Base-by-base conservation (phyloP, 1,140 invertebrate genomes). In the Drosophila santomea region DNA sequence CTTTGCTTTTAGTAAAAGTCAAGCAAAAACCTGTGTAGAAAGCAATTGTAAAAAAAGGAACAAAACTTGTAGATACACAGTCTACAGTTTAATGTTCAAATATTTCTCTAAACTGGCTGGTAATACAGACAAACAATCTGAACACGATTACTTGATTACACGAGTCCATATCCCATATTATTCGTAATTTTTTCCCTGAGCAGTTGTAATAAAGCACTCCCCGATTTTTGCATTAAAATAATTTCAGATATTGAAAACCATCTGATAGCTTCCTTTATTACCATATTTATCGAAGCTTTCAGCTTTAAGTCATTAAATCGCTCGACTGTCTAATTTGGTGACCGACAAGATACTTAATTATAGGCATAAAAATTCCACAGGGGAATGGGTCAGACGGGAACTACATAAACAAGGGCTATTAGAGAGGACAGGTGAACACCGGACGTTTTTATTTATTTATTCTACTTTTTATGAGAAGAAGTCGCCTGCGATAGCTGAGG, bases 321-420 rank as follows among this genome's bases (percentile, higher is more conserved):
- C 32, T 0, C 14, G 28, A 11, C 39, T 25, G 56, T 51, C 56
- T 51, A 62, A 75, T 71, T 59, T 55, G 55, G 25, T 54, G 20
- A 59, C 10, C 51, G 43, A 74, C 62, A 59, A 82, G 69, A 68
- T 79, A 88, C 83, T 82, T 86, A 86, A 86, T 88, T 82, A 86
- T 86, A 79, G 79, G 66, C 78, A 88, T 61, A 81, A 78, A 81
- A 56, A 11, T 35, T 5, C n/a, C 10, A 12, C 35, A 48, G 44
- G 66, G 60, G 56, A 63, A 23, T 58, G 78, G 59, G 61, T 23
- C 50, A 63, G 39, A 45, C 76, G 43, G 48, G 23, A 60, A 67
- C 41, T 48, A 71, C 74, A 76, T 60, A 76, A 76, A 76, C 72
- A 76, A 76, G 48, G 72, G 74, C 55, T 63, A 76, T 76, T 76